Base-by-base conservation (phyloP, 2,113 vertebrate genomes). In the Pterophyllum scalare region DNA sequence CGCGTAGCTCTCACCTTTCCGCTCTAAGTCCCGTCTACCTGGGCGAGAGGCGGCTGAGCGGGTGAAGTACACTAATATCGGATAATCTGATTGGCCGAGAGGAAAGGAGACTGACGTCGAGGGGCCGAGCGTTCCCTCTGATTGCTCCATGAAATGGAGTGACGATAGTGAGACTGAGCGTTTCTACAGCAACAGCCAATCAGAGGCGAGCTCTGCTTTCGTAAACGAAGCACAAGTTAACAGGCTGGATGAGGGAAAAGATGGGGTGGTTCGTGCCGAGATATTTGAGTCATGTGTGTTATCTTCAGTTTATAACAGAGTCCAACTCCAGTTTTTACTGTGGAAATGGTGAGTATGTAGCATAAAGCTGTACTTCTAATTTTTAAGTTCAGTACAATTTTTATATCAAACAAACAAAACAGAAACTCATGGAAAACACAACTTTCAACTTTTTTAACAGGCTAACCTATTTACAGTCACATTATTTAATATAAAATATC, bases 91-190 rank as follows among this genome's bases (percentile, higher is more conserved):
- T 96, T 96, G 96, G 94, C 52, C 58, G 80, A 90, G 4, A 11
- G 11, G 85, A 89, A 52, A 91, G 89, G 80, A 88, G 88, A 74
- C 59, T 85, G 90, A 94, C 88, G 95, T 88, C 61, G 24, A 3
- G 17, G 54, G 59, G 81, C 61, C 11, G 35, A 74, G 62, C 57
- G n/a, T 15, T 56, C 0, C 17, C 72, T n/a, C 67, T 85, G 94
- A 95, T 96, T 96, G 96, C 96, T 26, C 77, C 0, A 12, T 15
- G 19, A 75, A 59, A 91, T 96, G 96, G 95, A 96, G 90, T 83
- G 96, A 96, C 91, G 90, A 96, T 96, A 96, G 96, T 95, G 89
- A 96, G 96, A 96, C 90, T 83, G 86, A 15, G 76, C 84, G 91
- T 86, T 88, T 59, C 89, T 43, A 56, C 24, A 60, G 81, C 74